Evolutionary conservation across 1,140 invertebrate species (phyloP).

Genomic region (Papilio polytes): DNA sequence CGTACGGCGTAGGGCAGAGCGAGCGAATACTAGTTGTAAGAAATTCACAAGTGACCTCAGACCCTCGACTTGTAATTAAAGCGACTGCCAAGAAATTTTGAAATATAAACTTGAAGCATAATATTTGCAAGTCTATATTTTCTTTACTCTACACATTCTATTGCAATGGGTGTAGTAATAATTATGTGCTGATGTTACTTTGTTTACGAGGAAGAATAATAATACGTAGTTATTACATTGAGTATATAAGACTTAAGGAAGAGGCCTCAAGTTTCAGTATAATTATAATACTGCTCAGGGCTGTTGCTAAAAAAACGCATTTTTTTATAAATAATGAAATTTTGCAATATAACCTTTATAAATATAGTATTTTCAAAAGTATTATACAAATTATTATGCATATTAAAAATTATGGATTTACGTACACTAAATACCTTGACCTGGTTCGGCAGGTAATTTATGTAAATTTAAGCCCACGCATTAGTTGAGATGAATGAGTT

Average conservation of each 20-base stretch:
- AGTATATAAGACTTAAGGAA: neutral
- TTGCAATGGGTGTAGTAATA: neutral
- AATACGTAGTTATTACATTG: neutral
- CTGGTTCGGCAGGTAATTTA: constrained; percentile 63
- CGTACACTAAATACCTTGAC: constrained; percentile 62
- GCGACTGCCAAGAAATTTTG: neutral
- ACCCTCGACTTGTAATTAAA: constrained; percentile 6
- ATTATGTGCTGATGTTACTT: neutral
- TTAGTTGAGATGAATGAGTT: constrained; percentile 55
- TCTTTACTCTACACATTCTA: neutral
- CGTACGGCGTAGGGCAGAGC: neutral
- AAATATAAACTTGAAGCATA: neutral
- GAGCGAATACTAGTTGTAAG: neutral
- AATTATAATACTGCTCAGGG: neutral
- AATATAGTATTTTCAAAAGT: neutral
- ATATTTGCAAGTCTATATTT: neutral
- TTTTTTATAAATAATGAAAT: neutral
- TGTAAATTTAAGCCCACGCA: constrained; percentile 66
- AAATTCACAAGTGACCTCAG: constrained; percentile 24
- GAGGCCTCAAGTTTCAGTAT: neutral
- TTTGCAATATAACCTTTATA: neutral
- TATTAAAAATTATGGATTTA: constrained; percentile 22
- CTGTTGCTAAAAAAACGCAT: neutral
- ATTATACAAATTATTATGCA: constrained; percentile 1
- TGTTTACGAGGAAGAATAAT: neutral